Conservation (phyloP, 1,140 invertebrate genomes). For the Amyelois transitella region DNA sequence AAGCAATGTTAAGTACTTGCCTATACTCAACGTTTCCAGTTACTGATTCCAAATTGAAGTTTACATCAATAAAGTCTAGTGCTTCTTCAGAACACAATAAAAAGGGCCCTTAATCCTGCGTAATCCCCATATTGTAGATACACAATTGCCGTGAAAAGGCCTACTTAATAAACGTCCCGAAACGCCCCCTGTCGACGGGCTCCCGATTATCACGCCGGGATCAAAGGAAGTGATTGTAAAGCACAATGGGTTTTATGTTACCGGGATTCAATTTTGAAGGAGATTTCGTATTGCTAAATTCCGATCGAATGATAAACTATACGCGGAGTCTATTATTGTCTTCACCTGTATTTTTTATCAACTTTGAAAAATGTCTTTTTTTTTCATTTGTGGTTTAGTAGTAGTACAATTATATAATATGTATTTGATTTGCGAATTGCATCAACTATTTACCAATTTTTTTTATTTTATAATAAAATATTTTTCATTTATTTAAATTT, state of each 20-base stretch:
- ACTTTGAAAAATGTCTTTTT: not conserved
- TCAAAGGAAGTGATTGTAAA: slow-evolving; percentile 54
- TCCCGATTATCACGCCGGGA: slow-evolving; percentile 58
- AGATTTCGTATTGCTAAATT: not conserved
- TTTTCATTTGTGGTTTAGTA: not conserved
- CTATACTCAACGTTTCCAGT: slow-evolving; percentile 23
- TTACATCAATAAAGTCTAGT: slow-evolving; percentile 25
- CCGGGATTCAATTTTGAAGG: slow-evolving; percentile 28
- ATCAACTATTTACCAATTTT: too few species aligned
- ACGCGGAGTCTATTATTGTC: not conserved
- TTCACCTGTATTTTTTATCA: not conserved
- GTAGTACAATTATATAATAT: too few species aligned
- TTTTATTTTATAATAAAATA: too few species aligned
- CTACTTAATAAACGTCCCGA: slow-evolving; percentile 49
- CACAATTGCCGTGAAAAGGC: slow-evolving; percentile 70
- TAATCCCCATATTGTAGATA: slow-evolving; percentile 64
- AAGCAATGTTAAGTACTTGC: too few species aligned
- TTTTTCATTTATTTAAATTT: too few species aligned
- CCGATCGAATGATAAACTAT: not conserved
- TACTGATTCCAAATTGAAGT: slow-evolving; percentile 29
- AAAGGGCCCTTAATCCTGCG: slow-evolving; percentile 49
- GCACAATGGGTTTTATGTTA: slow-evolving; percentile 61
- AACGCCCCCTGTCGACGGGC: slow-evolving; percentile 27
- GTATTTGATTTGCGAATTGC: too few species aligned
- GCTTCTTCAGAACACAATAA: slow-evolving; percentile 31